These are phyloP conservation scores for Agapetus fuscipes DNA, from an alignment of 2,888 invertebrate genomes.

Conservation along the genomic window DNA sequence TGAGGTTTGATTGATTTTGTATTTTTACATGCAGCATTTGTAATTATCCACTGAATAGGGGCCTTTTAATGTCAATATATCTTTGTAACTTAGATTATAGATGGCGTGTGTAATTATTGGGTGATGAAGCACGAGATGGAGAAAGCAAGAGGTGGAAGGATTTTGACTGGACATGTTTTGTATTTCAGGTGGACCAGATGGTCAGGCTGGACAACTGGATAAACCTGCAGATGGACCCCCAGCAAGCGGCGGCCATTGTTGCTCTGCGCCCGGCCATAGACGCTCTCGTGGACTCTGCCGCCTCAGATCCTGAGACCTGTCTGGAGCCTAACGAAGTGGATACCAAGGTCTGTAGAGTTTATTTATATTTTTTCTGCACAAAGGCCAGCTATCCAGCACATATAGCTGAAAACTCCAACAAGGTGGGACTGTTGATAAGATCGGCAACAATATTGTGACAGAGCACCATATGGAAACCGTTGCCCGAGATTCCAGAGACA, in stretches of 20 bases:
- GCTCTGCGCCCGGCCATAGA: constrained; percentile 86
- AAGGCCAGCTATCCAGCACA: too few species aligned
- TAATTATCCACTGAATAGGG: background rate
- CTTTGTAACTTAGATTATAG: background rate
- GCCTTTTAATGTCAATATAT: too few species aligned
- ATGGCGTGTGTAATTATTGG: too few species aligned
- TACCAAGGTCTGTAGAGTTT: constrained; percentile 44
- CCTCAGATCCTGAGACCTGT: constrained; percentile 70
- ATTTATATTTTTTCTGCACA: background rate
- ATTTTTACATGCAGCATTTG: too few species aligned
- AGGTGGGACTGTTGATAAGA: too few species aligned
- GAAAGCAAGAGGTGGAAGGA: background rate
- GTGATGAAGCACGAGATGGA: too few species aligned
- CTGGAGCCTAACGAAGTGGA: constrained; percentile 53
- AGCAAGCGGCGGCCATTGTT: constrained; percentile 69
- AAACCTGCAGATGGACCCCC: constrained; percentile 74
- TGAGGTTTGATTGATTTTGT: too few species aligned
- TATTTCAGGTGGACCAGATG: constrained; percentile 51
- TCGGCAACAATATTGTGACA: too few species aligned
- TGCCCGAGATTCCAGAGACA: too few species aligned
- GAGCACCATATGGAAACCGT: too few species aligned
- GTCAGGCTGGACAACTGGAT: constrained; percentile 92
- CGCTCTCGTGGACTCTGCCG: constrained; percentile 68
- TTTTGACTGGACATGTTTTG: too few species aligned
- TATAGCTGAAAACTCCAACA: too few species aligned